Evolutionary conservation across 2,113 vertebrate genomes (phyloP).

Genomic region (Onychostruthus taczanowskii): DNA sequence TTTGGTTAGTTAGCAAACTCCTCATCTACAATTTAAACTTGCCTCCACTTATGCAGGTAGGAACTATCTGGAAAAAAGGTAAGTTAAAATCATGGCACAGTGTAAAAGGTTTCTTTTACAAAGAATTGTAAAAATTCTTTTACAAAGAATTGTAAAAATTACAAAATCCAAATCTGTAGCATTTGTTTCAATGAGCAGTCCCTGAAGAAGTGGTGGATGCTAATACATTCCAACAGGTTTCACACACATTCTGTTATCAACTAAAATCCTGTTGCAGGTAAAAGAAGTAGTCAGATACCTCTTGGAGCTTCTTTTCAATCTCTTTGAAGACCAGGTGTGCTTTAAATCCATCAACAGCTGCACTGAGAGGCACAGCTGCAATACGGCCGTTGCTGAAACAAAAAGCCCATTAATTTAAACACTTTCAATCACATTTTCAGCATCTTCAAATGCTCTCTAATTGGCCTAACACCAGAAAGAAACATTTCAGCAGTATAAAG

Average conservation of each 20-base stretch:
- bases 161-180: neutral
- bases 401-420: neutral
- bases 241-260: neutral
- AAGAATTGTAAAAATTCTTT: too few species aligned
- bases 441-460: neutral
- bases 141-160: neutral
- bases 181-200: neutral
- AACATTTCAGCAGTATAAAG: neutral
- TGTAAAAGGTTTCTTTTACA: neutral
- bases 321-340: conserved; percentile 86
- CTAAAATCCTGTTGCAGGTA: neutral
- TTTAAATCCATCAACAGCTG: conserved; percentile 84
- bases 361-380: conserved; percentile 74
- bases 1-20: neutral
- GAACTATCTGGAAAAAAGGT: neutral
- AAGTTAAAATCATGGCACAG: neutral
- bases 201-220: neutral
- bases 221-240: neutral
- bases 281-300: conserved; percentile 74
- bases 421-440: neutral
- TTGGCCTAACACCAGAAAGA: neutral
- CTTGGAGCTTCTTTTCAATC: conserved; percentile 87
- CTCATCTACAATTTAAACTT: neutral
- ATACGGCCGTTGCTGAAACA: conserved; percentile 69
- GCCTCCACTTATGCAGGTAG: neutral